Percentiles rank a stretch among this genome's conserved stretches.
Conservation (phyloP, 2,113 vertebrate species). For the Tretioscincus oriximinensis region DNA sequence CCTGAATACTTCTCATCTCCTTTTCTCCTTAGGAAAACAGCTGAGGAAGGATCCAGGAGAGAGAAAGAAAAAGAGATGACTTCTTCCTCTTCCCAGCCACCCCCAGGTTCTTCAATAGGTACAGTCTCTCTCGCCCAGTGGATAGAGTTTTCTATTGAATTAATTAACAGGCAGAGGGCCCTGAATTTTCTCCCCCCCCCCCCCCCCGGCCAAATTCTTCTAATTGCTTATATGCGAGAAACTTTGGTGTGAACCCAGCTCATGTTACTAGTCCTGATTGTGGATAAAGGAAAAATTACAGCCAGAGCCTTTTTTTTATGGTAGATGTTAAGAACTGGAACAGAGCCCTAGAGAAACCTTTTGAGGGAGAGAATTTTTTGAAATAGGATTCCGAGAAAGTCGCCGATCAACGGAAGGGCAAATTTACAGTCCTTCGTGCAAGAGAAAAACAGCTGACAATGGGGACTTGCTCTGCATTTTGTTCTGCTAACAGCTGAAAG, state of each 20-base stretch:
- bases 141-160: background rate
- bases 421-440: background rate
- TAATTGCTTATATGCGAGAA: no score
- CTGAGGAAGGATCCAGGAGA: constrained; percentile 28
- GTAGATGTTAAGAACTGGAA: no score
- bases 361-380: no score
- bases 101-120: constrained; percentile 62
- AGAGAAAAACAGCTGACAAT: background rate
- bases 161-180: background rate
- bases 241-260: background rate
- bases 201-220: background rate
- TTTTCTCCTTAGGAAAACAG: constrained; percentile 45
- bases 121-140: constrained; percentile 12
- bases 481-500: background rate
- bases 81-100: constrained; percentile 60
- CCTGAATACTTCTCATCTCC: constrained; percentile 12
- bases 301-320: background rate
- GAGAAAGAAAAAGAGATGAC: constrained; percentile 48
- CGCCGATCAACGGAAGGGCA: background rate
- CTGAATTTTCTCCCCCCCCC: background rate
- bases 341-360: background rate
- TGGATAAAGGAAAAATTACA: background rate
- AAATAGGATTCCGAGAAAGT: background rate
- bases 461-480: no score
- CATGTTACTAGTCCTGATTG: background rate